These are phyloP conservation scores for Amphilophus citrinellus DNA, from an alignment of 2,113 vertebrate species.

Conservation along the genomic window DNA sequence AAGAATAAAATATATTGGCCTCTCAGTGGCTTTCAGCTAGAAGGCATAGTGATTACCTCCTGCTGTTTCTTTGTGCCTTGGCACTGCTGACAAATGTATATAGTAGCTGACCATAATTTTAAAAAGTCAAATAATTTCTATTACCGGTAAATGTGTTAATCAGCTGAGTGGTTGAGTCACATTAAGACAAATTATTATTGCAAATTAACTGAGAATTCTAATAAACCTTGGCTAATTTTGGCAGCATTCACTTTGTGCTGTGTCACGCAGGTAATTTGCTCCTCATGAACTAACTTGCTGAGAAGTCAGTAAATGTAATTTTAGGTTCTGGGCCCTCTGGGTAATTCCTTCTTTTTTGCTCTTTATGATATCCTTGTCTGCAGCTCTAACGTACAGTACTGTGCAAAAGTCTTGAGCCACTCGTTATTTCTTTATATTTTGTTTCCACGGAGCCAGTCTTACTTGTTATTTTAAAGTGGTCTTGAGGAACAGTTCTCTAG, in stretches of 20 bases:
- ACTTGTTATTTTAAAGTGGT: too few relatives aligned
- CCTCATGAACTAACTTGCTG: neutral
- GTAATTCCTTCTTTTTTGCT: neutral
- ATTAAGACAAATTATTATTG: slow-evolving; percentile 13
- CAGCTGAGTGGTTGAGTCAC: neutral
- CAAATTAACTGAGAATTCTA: neutral
- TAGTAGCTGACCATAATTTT: neutral
- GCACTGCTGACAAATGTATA: neutral
- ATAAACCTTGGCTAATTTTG: neutral
- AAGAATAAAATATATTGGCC: neutral
- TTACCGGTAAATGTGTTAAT: neutral
- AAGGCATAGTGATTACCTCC: neutral
- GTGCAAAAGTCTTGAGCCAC: neutral
- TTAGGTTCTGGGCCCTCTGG: neutral
- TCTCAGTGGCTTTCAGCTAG: neutral
- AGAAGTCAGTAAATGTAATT: neutral
- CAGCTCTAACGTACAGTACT: neutral
- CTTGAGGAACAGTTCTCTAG: too few relatives aligned
- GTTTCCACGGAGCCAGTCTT: too few relatives aligned
- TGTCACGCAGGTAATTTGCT: neutral
- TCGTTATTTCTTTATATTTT: too few relatives aligned
- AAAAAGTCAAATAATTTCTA: neutral
- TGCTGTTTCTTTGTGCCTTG: neutral
- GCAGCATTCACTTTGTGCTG: neutral
- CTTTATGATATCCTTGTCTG: neutral